Percentiles rank a stretch among this genome's conserved stretches.
phyloP scores from a whole-genome alignment of 2,113 vertebrate species.

The Telmatochromis sp. region DNA sequence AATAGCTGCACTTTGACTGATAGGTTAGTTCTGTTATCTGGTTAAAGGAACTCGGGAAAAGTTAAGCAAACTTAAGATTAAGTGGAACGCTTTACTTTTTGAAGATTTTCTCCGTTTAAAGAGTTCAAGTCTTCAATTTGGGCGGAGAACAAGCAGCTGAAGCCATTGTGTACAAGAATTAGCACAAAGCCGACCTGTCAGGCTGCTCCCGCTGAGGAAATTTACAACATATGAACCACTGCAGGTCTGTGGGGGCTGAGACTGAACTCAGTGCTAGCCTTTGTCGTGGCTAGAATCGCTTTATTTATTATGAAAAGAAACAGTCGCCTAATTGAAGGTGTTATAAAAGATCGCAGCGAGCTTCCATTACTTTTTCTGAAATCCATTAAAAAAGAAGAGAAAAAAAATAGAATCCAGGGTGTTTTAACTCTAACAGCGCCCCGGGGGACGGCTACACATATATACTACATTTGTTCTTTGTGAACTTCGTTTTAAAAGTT shows the following conservation, averaged over 20 bases:
- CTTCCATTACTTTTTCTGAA: background rate
- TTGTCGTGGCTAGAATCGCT: background rate
- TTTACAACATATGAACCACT: background rate
- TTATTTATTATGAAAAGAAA: background rate
- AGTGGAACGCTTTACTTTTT: background rate
- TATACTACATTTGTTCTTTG: background rate
- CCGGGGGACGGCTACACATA: background rate
- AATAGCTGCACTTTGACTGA: background rate
- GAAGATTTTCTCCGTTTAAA: background rate
- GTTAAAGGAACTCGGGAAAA: background rate
- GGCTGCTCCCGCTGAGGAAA: background rate
- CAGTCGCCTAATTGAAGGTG: background rate
- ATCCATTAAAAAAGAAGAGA: background rate
- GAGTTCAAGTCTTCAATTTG: background rate
- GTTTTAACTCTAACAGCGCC: background rate
- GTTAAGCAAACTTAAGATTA: background rate
- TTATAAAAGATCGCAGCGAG: background rate
- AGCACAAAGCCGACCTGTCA: background rate
- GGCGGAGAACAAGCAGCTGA: background rate
- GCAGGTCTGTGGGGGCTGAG: background rate
- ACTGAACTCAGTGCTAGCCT: background rate
- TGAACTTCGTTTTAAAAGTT: background rate
- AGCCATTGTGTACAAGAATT: background rate
- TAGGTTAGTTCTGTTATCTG: background rate
- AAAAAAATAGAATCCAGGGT: accelerated